These are phyloP conservation scores for Siniperca undulata DNA, from an alignment of 2,797 vertebrate species.

Conservation along the genomic window DNA sequence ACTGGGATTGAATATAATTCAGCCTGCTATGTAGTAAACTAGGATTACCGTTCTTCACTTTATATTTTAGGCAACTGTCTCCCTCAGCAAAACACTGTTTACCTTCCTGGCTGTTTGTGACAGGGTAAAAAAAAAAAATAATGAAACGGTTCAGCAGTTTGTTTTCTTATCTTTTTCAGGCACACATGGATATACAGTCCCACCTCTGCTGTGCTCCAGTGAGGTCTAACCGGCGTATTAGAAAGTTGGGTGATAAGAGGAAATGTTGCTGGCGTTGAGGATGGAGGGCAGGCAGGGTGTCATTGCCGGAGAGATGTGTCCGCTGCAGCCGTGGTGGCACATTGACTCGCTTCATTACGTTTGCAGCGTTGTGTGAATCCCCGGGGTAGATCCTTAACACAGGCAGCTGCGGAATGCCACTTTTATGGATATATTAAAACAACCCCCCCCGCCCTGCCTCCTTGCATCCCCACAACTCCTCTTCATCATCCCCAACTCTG, in stretches of 20 bases:
- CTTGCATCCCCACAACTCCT: constrained; percentile 18
- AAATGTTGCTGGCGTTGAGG: constrained; percentile 22
- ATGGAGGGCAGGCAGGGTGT: constrained; percentile 39
- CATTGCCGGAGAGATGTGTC: constrained; percentile 49
- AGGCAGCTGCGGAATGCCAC: constrained; percentile 64
- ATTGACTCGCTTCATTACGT: constrained; percentile 68
- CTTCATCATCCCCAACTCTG: constrained; percentile 35
- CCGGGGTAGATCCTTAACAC: constrained; percentile 56
- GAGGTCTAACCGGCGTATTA: constrained; percentile 60
- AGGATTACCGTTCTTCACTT: constrained; percentile 55
- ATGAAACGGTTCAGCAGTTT: constrained; percentile 60
- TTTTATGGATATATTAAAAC: constrained; percentile 57
- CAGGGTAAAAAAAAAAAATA: constrained; percentile 20
- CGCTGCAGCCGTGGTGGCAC: constrained; percentile 63
- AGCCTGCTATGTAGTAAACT: constrained; percentile 23
- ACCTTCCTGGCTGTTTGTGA: constrained; percentile 41
- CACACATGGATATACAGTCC: constrained; percentile 57
- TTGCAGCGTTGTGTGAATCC: constrained; percentile 74
- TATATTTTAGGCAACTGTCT: constrained; percentile 53
- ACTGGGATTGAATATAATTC: constrained; percentile 63
- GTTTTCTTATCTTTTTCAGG: constrained; percentile 66
- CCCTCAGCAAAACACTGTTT: constrained; percentile 26
- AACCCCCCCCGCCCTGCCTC: background rate
- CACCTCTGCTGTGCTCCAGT: constrained; percentile 41
- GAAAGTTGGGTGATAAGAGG: constrained; percentile 59